Conservation (phyloP, 2,113 vertebrate species). For the Triplophysa rosa region DNA sequence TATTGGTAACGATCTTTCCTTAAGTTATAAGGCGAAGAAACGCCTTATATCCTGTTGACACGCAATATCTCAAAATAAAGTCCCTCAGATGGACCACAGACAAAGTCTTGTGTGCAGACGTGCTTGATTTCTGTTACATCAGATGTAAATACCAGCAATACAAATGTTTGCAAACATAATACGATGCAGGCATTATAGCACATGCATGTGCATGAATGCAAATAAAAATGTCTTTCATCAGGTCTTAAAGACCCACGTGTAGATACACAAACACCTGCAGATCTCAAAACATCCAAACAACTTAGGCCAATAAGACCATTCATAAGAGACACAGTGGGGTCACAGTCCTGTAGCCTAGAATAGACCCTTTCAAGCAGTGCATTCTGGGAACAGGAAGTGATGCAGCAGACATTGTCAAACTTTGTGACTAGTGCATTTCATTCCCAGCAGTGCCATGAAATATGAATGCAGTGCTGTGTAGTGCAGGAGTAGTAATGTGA, state of each 20-base stretch:
- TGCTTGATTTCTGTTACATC: background rate
- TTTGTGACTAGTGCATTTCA: background rate
- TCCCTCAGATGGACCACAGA: background rate
- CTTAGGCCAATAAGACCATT: constrained; percentile 9
- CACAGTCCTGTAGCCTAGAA: constrained; percentile 15
- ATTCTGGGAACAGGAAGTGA: constrained; percentile 17
- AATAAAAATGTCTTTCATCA: constrained; percentile 3
- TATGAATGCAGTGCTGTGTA: constrained; percentile 29
- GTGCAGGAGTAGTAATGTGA: constrained; percentile 20
- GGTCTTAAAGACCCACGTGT: background rate
- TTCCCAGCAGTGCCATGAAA: constrained; percentile 21
- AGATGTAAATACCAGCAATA: background rate
- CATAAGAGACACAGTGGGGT: constrained; percentile 20
- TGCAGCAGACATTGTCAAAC: constrained; percentile 4
- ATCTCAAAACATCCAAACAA: background rate
- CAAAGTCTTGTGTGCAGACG: background rate
- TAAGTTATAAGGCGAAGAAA: too few species aligned
- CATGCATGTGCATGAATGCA: background rate
- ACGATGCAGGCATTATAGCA: constrained; percentile 4
- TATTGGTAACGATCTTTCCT: too few species aligned
- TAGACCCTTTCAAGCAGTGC: constrained; percentile 21
- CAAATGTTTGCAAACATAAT: background rate
- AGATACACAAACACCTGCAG: background rate
- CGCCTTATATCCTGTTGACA: too few species aligned
- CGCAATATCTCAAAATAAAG: background rate